These are phyloP conservation scores for Phymastichus coffea DNA, from an alignment of 1,140 invertebrate genomes.

Conservation along the genomic window DNA sequence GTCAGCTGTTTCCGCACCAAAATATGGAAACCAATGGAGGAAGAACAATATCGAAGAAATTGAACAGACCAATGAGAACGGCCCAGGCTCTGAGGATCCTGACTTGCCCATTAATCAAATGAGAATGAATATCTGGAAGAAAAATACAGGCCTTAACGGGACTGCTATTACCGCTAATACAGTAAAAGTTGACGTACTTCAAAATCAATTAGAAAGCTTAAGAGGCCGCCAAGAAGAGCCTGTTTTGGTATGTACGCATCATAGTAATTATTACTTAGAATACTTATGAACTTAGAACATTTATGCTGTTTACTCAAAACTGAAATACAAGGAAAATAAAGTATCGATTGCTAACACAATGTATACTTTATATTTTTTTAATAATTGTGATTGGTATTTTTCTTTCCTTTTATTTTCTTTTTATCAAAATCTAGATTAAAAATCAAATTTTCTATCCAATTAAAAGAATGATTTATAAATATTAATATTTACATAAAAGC, in stretches of 20 bases:
- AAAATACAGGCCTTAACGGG: constrained; percentile 27
- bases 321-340: neutral
- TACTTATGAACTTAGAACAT: neutral
- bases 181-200: constrained; percentile 37
- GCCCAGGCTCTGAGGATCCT: constrained; percentile 22
- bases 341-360: neutral
- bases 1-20: constrained; percentile 44
- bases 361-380: no score
- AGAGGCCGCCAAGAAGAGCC: constrained; percentile 31
- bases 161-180: constrained; percentile 7
- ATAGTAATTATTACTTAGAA: neutral
- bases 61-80: neutral
- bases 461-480: no score
- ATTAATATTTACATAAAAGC: no score
- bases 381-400: no score
- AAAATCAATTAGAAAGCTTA: constrained; percentile 46
- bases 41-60: constrained; percentile 45
- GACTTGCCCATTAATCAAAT: constrained; percentile 38
- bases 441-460: no score
- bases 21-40: constrained; percentile 45
- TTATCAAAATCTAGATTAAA: constrained; percentile 9
- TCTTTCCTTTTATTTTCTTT: neutral
- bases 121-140: constrained; percentile 37
- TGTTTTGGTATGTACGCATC: constrained; percentile 5
- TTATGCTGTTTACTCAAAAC: neutral